These are phyloP conservation scores for Rhegmatorhina hoffmannsi DNA, from an alignment of 2,113 vertebrate species.

Conservation along the genomic window DNA sequence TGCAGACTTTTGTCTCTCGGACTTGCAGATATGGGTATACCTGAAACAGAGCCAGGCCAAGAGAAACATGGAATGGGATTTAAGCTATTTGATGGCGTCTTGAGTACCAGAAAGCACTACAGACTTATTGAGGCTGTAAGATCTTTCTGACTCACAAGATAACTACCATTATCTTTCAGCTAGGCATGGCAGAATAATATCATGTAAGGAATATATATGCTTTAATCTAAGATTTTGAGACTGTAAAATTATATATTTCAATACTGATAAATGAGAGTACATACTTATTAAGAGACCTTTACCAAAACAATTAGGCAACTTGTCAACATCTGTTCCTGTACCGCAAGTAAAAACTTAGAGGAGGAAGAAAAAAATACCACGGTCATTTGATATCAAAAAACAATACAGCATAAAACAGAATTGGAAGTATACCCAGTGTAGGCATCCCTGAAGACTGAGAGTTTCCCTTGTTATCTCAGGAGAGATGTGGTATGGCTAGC, in stretches of 20 bases:
- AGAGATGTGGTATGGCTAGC: background rate
- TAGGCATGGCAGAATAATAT: background rate
- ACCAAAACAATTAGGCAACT: background rate
- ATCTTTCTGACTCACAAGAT: background rate
- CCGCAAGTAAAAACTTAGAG: background rate
- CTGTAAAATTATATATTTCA: background rate
- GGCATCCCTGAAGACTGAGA: background rate
- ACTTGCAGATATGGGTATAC: constrained; percentile 37
- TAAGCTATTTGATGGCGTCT: background rate
- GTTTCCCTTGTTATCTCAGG: background rate
- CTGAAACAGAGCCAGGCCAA: background rate
- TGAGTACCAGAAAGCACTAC: background rate
- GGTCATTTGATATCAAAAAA: background rate
- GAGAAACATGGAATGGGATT: background rate
- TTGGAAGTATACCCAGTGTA: background rate
- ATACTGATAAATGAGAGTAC: background rate
- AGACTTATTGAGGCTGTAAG: background rate
- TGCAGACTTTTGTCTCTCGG: constrained; percentile 72
- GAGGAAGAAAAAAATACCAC: background rate
- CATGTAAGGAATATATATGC: background rate
- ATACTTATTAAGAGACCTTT: background rate
- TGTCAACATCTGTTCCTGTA: background rate
- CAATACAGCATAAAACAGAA: background rate
- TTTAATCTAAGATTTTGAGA: background rate
- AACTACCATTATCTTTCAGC: background rate